Evolutionary conservation across 1,140 invertebrate species (phyloP).

Genomic region (Oryctes rhinoceros): DNA sequence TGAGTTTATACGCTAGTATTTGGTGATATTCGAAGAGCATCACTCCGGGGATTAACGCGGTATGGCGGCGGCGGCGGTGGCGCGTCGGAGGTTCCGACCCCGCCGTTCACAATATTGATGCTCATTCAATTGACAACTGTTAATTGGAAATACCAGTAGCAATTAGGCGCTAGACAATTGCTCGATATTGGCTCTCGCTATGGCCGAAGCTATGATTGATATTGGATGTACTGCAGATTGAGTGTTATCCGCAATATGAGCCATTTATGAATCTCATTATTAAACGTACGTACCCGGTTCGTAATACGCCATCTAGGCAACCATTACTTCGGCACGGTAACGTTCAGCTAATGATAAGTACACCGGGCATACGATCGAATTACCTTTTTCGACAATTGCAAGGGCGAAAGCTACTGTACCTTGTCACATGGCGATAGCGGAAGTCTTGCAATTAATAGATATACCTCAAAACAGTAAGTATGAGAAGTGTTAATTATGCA

Average conservation of each 20-base stretch:
- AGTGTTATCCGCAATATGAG: slow-evolving; percentile 5
- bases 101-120: slow-evolving; percentile 20
- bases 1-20: neutral
- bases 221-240: slow-evolving; percentile 21
- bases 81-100: neutral
- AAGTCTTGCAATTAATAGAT: too few species aligned
- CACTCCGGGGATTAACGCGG: neutral
- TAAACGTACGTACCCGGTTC: neutral
- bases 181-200: neutral
- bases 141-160: slow-evolving; percentile 34
- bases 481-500: too few species aligned
- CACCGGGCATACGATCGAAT: too few species aligned
- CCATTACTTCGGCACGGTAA: neutral
- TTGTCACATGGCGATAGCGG: too few species aligned
- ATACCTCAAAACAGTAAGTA: too few species aligned
- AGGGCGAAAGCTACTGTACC: too few species aligned
- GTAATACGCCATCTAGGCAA: neutral
- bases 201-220: neutral
- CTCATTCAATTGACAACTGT: slow-evolving; percentile 36
- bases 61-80: neutral
- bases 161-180: slow-evolving; percentile 21
- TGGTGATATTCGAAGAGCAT: neutral
- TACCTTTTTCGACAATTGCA: too few species aligned
- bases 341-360: too few species aligned
- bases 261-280: slow-evolving; percentile 31